Percentiles rank a stretch among this genome's conserved stretches.
Conservation (phyloP, 2,797 vertebrate genomes). For the Simalia tracyae region DNA sequence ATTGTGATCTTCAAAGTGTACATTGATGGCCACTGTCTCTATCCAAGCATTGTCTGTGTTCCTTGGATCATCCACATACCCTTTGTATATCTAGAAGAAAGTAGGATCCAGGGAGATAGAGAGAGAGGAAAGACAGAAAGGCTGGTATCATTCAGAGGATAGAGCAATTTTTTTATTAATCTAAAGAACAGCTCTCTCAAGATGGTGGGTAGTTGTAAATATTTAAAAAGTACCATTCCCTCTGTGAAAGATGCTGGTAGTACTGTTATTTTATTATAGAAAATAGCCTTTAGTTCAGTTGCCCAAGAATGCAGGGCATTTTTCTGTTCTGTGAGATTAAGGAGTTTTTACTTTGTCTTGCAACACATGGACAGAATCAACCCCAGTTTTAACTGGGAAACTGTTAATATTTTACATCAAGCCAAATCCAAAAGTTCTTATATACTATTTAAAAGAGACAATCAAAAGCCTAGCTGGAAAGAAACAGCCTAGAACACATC, state of each 20-base stretch:
- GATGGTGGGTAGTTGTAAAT: neutral
- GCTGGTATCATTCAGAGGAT: neutral
- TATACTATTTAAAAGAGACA: neutral
- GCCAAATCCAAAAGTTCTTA: neutral
- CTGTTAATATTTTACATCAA: neutral
- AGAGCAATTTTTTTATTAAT: neutral
- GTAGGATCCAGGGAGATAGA: rapidly evolving
- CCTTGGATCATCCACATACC: conserved; percentile 87
- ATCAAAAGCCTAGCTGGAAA: neutral
- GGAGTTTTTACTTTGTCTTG: neutral
- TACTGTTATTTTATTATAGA: neutral
- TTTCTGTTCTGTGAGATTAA: neutral
- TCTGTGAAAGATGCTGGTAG: neutral
- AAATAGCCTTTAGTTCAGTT: neutral
- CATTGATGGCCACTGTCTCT: conserved; percentile 80
- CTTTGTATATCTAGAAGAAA: conserved; percentile 79
- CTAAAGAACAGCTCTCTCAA: conserved; percentile 1
- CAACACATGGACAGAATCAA: neutral
- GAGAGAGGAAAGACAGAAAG: neutral
- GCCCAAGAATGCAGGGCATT: neutral
- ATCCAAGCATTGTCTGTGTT: conserved; percentile 97
- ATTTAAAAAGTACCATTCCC: neutral
- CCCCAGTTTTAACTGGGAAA: neutral
- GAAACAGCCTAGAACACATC: neutral
- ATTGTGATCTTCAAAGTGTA: conserved; percentile 80